Percentiles rank a stretch among this genome's conserved stretches.
phyloP scores from a whole-genome alignment of 2,888 invertebrate genomes.

The Teleiodes luculella region DNA sequence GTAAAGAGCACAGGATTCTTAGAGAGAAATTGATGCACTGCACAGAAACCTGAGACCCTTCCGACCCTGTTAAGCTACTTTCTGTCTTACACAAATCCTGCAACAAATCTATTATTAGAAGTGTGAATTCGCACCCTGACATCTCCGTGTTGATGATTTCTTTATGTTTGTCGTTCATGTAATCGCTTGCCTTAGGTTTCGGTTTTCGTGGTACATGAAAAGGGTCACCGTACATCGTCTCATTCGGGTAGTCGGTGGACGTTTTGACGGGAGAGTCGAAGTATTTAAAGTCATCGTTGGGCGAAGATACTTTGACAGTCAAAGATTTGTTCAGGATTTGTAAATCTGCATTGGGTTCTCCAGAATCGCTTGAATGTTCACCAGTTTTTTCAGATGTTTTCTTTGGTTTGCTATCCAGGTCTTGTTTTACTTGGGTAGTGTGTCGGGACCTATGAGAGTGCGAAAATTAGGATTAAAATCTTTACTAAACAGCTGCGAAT shows the following conservation, averaged over 20 bases:
- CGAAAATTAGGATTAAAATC: too few species aligned
- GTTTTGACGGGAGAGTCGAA: conserved; percentile 71
- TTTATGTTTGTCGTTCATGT: conserved; percentile 71
- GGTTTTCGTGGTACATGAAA: conserved; percentile 52
- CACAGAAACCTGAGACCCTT: conserved; percentile 76
- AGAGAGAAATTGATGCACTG: conserved; percentile 80
- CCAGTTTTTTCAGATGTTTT: conserved; percentile 39
- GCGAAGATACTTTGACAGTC: conserved; percentile 75
- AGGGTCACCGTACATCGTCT: conserved; percentile 53
- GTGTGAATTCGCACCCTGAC: conserved; percentile 75
- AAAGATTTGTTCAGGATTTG: conserved; percentile 71
- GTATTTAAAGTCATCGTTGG: conserved; percentile 80
- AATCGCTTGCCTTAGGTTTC: conserved; percentile 74
- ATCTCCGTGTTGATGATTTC: conserved; percentile 74
- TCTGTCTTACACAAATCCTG: conserved; percentile 76
- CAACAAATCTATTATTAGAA: conserved; percentile 77
- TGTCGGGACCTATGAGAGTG: conserved; percentile 45
- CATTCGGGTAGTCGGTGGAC: conserved; percentile 54
- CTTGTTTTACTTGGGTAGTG: conserved; percentile 39
- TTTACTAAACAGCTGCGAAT: too few species aligned
- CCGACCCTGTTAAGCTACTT: conserved; percentile 68
- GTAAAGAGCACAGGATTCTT: conserved; percentile 79
- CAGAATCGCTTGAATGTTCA: conserved; percentile 65
- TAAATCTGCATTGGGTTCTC: conserved; percentile 70
- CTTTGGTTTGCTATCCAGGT: conserved; percentile 41